Conservation (phyloP, 2,113 vertebrate species). For the Riparia riparia region DNA sequence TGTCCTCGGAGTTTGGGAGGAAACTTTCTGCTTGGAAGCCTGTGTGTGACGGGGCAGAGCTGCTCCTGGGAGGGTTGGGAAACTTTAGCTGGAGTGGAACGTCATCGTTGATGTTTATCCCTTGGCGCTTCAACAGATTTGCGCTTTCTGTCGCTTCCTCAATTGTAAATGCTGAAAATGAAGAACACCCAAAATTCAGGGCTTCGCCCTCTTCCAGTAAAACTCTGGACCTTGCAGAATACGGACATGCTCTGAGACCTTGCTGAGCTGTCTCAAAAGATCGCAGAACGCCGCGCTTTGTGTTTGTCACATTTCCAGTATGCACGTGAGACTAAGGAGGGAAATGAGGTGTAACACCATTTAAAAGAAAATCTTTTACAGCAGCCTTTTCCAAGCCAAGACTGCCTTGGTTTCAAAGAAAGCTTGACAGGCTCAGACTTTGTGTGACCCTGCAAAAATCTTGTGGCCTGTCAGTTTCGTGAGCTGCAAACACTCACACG, state of each 20-base stretch:
- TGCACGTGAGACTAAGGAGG: not conserved
- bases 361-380: not conserved
- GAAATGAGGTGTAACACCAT: not conserved
- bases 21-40: not conserved
- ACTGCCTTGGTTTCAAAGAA: not conserved
- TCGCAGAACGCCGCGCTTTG: rapidly evolving
- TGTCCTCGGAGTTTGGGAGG: not conserved
- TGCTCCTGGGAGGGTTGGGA: not conserved
- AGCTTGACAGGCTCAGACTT: not conserved
- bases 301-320: rapidly evolving
- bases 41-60: not conserved
- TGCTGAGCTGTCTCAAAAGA: not conserved
- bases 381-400: not conserved
- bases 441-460: not conserved
- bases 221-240: not conserved
- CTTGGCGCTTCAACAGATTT: not conserved
- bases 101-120: rapidly evolving
- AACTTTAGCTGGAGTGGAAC: not conserved
- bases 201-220: not conserved
- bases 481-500: not conserved
- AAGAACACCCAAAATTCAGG: not conserved
- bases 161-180: not conserved
- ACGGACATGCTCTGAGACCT: rapidly evolving
- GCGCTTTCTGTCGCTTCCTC: not conserved
- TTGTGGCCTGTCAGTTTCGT: not conserved